These are phyloP conservation scores for Leucoraja ocellata DNA, from an alignment of 2,797 vertebrate genomes.

Conservation along the genomic window DNA sequence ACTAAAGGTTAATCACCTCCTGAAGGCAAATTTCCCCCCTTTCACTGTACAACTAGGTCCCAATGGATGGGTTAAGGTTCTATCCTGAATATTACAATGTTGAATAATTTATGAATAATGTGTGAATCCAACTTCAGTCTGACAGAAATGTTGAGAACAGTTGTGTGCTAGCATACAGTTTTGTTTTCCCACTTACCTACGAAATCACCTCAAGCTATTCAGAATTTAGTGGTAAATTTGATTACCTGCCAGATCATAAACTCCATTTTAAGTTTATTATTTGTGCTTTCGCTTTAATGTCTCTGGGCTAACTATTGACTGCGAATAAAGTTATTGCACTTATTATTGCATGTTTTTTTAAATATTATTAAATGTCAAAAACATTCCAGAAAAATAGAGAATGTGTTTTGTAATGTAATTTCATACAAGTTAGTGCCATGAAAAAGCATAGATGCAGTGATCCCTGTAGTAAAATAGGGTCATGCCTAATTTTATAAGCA, in stretches of 20 bases:
- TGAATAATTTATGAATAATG: not conserved
- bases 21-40: not conserved
- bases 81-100: slow-evolving; percentile 15
- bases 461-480: not conserved
- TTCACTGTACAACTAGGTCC: not conserved
- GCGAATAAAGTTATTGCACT: slow-evolving; percentile 2
- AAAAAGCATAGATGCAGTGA: not conserved
- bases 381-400: not conserved
- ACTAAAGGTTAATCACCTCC: not conserved
- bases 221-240: not conserved
- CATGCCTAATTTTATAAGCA: not conserved
- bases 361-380: slow-evolving; percentile 16
- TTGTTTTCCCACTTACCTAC: not conserved
- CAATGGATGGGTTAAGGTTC: not conserved
- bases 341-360: slow-evolving; percentile 1
- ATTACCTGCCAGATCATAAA: slow-evolving; percentile 17
- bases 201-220: slow-evolving; percentile 5
- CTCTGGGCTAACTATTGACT: not conserved
- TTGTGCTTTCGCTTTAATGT: not conserved
- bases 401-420: not conserved
- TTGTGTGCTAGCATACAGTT: not conserved
- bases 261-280: slow-evolving; percentile 12
- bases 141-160: slow-evolving; percentile 1
- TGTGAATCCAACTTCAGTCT: not conserved
- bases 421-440: not conserved